phyloP scores from a whole-genome alignment of 2,888 invertebrate species.

The Pharmacophagus antenor region DNA sequence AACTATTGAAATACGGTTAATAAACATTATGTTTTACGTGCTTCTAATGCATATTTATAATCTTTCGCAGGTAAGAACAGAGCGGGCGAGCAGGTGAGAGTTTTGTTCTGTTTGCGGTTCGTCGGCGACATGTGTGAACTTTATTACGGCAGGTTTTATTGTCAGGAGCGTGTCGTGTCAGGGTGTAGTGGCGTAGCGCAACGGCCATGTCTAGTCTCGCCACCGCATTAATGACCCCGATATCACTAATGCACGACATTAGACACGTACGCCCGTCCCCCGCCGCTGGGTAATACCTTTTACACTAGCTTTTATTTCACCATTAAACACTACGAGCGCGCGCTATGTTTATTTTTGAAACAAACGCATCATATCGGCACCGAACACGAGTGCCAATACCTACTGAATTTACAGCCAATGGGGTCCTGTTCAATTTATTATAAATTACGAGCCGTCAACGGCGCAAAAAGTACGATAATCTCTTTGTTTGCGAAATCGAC shows the following conservation, averaged over 20 bases:
- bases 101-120: constrained; percentile 62
- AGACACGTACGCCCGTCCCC: constrained; percentile 23
- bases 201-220: constrained; percentile 42
- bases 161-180: constrained; percentile 40
- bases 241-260: constrained; percentile 38
- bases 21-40: neutral
- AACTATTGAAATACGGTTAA: neutral
- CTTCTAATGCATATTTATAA: constrained; percentile 51
- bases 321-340: constrained; percentile 3
- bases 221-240: constrained; percentile 46
- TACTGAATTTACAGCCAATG: constrained; percentile 55
- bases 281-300: constrained; percentile 1
- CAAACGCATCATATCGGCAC: constrained; percentile 20
- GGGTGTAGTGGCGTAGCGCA: constrained; percentile 35
- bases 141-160: constrained; percentile 65
- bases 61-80: constrained; percentile 66
- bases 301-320: constrained; percentile 8
- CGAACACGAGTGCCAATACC: constrained; percentile 51
- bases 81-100: constrained; percentile 55
- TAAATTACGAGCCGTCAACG: constrained; percentile 52
- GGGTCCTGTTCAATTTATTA: constrained; percentile 50
- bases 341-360: constrained; percentile 4
- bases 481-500: constrained; percentile 53
- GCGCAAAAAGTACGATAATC: constrained; percentile 40
- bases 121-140: constrained; percentile 64